Evolutionary conservation across 2,888 invertebrate species (phyloP).

Genomic region (Heliothis peltigera): DNA sequence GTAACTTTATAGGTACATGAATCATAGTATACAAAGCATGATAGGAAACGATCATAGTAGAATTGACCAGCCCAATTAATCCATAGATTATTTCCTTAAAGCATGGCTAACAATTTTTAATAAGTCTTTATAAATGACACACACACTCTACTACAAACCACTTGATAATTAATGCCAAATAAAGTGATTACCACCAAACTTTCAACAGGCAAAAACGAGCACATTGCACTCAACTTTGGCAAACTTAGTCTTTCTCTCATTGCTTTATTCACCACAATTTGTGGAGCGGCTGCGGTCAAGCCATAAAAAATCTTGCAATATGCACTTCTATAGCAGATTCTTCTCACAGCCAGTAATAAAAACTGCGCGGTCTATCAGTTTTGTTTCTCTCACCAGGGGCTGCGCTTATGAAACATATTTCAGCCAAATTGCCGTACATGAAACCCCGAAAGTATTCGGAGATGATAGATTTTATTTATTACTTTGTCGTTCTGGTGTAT

Average conservation of each 20-base stretch:
- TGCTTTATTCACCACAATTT: slow-evolving; percentile 23
- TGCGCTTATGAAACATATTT: slow-evolving; percentile 74
- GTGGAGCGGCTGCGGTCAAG: slow-evolving; percentile 23
- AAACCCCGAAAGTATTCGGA: slow-evolving; percentile 60
- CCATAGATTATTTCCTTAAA: too few relatives aligned
- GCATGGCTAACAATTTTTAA: too few relatives aligned
- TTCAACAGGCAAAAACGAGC: not conserved
- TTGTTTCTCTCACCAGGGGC: slow-evolving; percentile 61
- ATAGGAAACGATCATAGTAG: too few relatives aligned
- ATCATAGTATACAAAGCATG: too few relatives aligned
- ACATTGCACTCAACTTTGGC: slow-evolving; percentile 3
- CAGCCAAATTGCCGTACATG: slow-evolving; percentile 68
- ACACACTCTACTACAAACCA: too few relatives aligned
- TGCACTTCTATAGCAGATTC: slow-evolving; percentile 55
- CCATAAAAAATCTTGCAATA: slow-evolving; percentile 40
- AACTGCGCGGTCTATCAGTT: slow-evolving; percentile 61
- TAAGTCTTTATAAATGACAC: too few relatives aligned
- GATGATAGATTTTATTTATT: slow-evolving; percentile 54
- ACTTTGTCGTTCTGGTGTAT: slow-evolving; percentile 20
- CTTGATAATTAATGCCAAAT: not conserved
- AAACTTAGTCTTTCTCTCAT: slow-evolving; percentile 12
- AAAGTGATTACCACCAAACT: not conserved
- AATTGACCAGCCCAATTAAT: too few relatives aligned
- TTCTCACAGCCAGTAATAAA: slow-evolving; percentile 58
- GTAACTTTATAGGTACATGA: too few relatives aligned